These are phyloP conservation scores for Ailurus styani DNA, from an alignment of 2,113 vertebrate species.

Conservation along the genomic window DNA sequence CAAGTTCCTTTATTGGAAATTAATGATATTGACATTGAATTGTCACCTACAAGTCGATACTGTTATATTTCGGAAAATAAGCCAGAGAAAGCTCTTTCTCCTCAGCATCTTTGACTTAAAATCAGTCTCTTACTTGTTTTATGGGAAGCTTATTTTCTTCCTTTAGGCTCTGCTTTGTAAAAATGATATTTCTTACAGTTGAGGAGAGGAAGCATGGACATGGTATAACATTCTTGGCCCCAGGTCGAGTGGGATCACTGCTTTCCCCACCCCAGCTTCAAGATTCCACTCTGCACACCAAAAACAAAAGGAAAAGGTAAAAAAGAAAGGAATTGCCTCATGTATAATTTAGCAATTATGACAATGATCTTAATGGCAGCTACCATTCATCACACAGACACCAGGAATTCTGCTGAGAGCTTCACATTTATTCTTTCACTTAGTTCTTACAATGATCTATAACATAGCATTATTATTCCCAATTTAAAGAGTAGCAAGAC, in stretches of 20 bases:
- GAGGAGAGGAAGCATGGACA: background rate
- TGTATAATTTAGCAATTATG: fast-evolving
- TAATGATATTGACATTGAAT: background rate
- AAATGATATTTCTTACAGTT: background rate
- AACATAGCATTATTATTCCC: fast-evolving
- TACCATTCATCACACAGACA: fast-evolving
- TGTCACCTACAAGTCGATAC: background rate
- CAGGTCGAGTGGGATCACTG: too few relatives aligned
- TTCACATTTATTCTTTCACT: fast-evolving
- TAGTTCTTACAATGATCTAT: background rate
- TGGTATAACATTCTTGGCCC: background rate
- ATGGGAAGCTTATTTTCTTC: background rate
- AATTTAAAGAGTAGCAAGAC: background rate
- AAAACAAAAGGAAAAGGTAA: background rate
- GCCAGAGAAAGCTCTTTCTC: background rate
- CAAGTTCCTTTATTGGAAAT: background rate
- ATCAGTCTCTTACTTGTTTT: too few relatives aligned
- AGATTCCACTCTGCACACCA: background rate
- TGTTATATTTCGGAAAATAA: background rate
- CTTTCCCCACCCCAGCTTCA: background rate
- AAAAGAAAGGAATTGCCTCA: background rate
- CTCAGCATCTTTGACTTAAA: background rate
- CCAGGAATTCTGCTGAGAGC: background rate
- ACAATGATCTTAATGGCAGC: fast-evolving
- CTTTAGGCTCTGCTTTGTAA: background rate